These are phyloP conservation scores for Strongylocentrotus purpuratus DNA, from an alignment of 35 echinoderm and acorn worm genomes.

Conservation along the genomic window DNA sequence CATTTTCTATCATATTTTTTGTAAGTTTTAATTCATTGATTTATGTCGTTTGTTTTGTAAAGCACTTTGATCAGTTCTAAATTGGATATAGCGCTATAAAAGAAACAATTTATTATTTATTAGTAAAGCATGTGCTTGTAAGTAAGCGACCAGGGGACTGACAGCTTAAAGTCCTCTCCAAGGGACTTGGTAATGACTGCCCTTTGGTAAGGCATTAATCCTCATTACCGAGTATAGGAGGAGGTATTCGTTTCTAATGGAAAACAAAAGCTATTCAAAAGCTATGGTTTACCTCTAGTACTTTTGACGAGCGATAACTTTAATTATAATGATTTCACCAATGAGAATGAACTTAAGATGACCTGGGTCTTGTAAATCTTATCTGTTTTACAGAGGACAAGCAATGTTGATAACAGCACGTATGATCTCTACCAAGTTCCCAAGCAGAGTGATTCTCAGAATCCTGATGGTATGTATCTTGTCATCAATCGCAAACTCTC, in stretches of 20 bases:
- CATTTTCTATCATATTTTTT: too few relatives aligned
- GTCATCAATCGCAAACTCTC: neutral
- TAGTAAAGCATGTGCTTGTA: neutral
- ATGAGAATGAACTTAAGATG: too few relatives aligned
- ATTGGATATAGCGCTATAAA: too few relatives aligned
- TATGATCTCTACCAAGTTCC: slow-evolving; percentile 97
- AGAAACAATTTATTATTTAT: neutral
- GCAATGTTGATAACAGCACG: slow-evolving; percentile 98
- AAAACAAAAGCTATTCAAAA: too few relatives aligned
- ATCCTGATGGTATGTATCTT: slow-evolving; percentile 87
- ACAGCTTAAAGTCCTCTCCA: too few relatives aligned
- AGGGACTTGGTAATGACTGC: too few relatives aligned
- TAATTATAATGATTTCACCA: too few relatives aligned
- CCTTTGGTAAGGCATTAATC: too few relatives aligned
- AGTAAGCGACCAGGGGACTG: too few relatives aligned
- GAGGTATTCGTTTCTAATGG: too few relatives aligned
- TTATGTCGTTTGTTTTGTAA: too few relatives aligned
- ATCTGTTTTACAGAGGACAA: slow-evolving; percentile 74
- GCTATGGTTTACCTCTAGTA: neutral
- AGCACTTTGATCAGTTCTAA: neutral
- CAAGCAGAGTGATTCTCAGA: slow-evolving; percentile 83
- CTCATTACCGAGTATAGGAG: neutral
- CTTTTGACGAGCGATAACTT: neutral
- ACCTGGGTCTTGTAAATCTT: neutral
- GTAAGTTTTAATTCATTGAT: too few relatives aligned